Conservation (phyloP, 2,888 invertebrate genomes). For the Aproaerema taeniolella region DNA sequence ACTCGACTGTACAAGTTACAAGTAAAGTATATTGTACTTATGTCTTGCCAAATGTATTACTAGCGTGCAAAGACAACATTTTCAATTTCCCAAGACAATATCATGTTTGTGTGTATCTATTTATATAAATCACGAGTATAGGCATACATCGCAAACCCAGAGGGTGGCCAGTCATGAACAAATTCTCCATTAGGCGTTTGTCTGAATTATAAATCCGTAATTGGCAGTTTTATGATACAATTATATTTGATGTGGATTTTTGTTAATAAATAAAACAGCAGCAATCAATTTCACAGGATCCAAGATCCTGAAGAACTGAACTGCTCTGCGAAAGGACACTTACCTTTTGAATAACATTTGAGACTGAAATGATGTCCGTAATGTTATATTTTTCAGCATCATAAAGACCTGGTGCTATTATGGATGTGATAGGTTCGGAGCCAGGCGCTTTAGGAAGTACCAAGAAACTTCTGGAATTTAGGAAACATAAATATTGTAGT, state of each 20-base stretch:
- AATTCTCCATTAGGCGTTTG: too few species aligned
- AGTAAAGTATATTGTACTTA: too few species aligned
- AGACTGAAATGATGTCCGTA: constrained; percentile 35
- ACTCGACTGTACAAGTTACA: too few species aligned
- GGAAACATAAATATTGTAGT: neutral
- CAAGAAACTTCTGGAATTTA: constrained; percentile 23
- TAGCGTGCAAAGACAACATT: too few species aligned
- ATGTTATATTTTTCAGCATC: constrained; percentile 44
- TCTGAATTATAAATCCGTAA: too few species aligned
- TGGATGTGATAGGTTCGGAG: constrained; percentile 51
- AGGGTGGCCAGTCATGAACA: too few species aligned
- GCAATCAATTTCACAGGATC: neutral
- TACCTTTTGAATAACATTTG: constrained; percentile 31
- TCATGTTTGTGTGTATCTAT: too few species aligned
- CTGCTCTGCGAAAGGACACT: neutral
- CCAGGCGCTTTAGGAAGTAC: constrained; percentile 29
- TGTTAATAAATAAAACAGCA: neutral
- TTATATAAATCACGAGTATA: too few species aligned
- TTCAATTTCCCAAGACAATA: too few species aligned
- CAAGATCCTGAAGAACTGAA: neutral
- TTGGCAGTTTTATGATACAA: too few species aligned
- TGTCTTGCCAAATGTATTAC: too few species aligned
- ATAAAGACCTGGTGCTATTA: constrained; percentile 63
- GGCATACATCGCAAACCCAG: too few species aligned
- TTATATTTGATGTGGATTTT: neutral